Evolutionary conservation across 2,113 vertebrate species (phyloP), one percentile per base, ranked within the genome.

Genomic region (Nymphicus hollandicus): DNA sequence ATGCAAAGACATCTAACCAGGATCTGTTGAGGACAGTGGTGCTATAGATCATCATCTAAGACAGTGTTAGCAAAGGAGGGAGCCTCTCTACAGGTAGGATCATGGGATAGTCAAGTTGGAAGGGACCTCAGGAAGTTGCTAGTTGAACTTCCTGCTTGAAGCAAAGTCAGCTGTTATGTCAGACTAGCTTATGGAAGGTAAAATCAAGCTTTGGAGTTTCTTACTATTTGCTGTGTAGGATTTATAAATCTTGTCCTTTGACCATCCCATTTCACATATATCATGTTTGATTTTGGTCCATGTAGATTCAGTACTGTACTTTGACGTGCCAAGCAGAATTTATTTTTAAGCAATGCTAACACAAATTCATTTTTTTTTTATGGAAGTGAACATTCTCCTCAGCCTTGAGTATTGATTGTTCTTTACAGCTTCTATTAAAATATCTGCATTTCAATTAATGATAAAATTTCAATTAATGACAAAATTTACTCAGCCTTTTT

Each of bases 11-110:
- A 44, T 43, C 31, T 11, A 7, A 41, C 25, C 19, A 61, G 68
- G 20, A 31, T 86, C 25, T 1, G 29, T 56, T 72, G 28, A 49
- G 39, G 35, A 7, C 31, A 76, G 53, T 6, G 29, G 7, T 68
- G 53, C 35, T 88, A 64, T 49, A 11, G 6, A 22, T 61, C 0
- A 0, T 41, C 39, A 19, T 44, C 27, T 39, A 64, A 55, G 35
- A 41, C 33, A 20, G 31, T 11, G 39, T 0, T n/a, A 60, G n/a
- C 22, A 72, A 47, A 63, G 37, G 17, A 65, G 6, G 1, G 11
- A 56, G 33, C 22, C 35, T 19, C 63, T 22, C 27, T 55, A 0
- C 14, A 35, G 63, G 61, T 27, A 39, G 19, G 5, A 47, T 61
- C 50, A 11, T 47, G 60, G n/a, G 15, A 69, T 12, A 33, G 28